Evolutionary conservation across 2,113 vertebrate species (phyloP).

Genomic region (Crotalus tigris): DNA sequence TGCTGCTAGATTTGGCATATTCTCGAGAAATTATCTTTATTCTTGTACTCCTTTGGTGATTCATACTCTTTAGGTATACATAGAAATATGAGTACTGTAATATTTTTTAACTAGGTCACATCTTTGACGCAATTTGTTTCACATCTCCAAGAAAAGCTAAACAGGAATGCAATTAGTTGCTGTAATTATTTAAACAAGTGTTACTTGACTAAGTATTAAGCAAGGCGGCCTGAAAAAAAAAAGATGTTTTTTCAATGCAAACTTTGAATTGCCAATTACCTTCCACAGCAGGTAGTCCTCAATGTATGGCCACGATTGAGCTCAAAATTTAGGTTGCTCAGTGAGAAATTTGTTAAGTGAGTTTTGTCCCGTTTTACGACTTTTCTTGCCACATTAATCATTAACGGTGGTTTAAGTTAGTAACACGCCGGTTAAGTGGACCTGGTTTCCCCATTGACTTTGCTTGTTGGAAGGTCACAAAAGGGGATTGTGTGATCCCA

Average conservation of each 20-base stretch:
- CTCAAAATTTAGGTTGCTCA: not conserved
- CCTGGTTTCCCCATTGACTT: too few relatives aligned
- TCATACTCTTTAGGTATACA: not conserved
- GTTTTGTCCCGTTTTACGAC: not conserved
- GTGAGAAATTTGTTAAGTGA: not conserved
- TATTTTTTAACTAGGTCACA: not conserved
- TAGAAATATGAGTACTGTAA: not conserved
- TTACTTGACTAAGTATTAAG: constrained; percentile 27
- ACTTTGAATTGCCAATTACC: not conserved
- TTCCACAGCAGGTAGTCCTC: not conserved
- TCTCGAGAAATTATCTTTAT: constrained; percentile 17
- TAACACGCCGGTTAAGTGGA: too few relatives aligned
- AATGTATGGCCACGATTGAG: not conserved
- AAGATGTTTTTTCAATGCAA: not conserved
- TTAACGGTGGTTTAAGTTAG: too few relatives aligned
- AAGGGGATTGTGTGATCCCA: too few relatives aligned
- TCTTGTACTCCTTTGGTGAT: not conserved
- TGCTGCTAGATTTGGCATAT: constrained; percentile 28
- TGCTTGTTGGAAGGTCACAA: too few relatives aligned
- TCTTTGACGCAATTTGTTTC: constrained; percentile 34
- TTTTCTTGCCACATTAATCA: not conserved
- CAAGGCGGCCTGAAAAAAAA: constrained; percentile 22
- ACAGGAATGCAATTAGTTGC: constrained; percentile 43
- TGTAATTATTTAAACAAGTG: constrained; percentile 42
- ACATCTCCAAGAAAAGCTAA: constrained; percentile 40